Base-by-base conservation (phyloP, 2,888 invertebrate genomes). In the Phortica okadai region DNA sequence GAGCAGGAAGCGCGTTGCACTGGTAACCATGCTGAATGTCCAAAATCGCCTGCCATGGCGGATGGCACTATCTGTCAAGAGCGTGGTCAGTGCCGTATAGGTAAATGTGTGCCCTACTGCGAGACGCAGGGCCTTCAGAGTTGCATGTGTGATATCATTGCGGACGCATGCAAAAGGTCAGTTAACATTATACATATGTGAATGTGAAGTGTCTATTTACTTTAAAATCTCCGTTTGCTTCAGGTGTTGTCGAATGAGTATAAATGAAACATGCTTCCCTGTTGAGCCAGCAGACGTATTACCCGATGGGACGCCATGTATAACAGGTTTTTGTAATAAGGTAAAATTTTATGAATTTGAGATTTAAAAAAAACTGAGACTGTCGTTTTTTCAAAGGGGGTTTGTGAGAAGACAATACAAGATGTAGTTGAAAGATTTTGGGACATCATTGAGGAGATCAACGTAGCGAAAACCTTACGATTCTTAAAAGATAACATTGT, bases 361-460 rank as follows among this genome's bases (percentile, higher is more conserved):
- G 50, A 6, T 14, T 50, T 11, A 6, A 6, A 8, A 11, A 56
- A 56, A 10, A 6, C 6, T 10, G 4, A 33, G 2, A 6, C 6
- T 56, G 8, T 56, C 42, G 41, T 11, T 58, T 44, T 44, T 45
- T 90, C 91, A 6, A 91, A 98, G 97, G 98, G 98, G 8, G 94
- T 96, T 42, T 99, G 98, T 89, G 97, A 98, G 91, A 97, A 98
- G 92, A 97, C 97, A 0, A 96, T 97, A 78, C 97, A 97, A 90
- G 98, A 98, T 90, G 97, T 98, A 41, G 97, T 98, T 10, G 97
- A 98, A 91, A 94, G 98, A 45, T 97, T 99, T 92, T 99, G 98
- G 98, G 97, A 98, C 90, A 98, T 99, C 73, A 98, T 99, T 79
- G 98, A 98, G 92, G 97, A 98, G 88, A 97, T 98, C 77, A 97